These are phyloP conservation scores for Gymnocypris eckloni DNA, from an alignment of 2,797 vertebrate species.

Conservation along the genomic window DNA sequence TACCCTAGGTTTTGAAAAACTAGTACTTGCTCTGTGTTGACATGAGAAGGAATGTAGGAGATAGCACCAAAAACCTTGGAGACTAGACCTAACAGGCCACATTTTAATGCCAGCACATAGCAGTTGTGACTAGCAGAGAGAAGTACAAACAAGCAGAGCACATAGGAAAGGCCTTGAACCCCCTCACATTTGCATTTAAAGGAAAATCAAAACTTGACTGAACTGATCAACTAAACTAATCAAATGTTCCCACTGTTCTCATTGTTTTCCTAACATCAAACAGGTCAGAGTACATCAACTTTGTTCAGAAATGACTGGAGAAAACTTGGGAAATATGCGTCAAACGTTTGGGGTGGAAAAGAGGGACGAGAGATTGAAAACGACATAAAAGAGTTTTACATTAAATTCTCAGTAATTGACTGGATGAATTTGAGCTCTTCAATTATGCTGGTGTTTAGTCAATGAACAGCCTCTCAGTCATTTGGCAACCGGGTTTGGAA, in stretches of 20 bases:
- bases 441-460: slow-evolving; percentile 35
- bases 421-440: slow-evolving; percentile 43
- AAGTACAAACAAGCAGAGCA: slow-evolving; percentile 45
- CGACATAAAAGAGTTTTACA: slow-evolving; percentile 25
- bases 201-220: slow-evolving; percentile 28
- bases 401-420: slow-evolving; percentile 37
- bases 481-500: slow-evolving; percentile 1
- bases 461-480: background rate
- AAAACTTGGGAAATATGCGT: background rate
- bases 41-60: slow-evolving; percentile 29
- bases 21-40: slow-evolving; percentile 13
- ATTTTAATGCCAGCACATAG: slow-evolving; percentile 49
- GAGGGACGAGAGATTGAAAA: background rate
- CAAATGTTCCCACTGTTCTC: slow-evolving; percentile 5
- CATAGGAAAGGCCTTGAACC: slow-evolving; percentile 43
- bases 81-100: slow-evolving; percentile 62
- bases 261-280: no score
- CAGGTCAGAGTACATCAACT: no score
- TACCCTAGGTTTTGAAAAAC: background rate
- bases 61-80: slow-evolving; percentile 49
- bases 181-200: slow-evolving; percentile 57
- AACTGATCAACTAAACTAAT: no score
- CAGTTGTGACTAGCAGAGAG: slow-evolving; percentile 61
- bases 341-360: background rate
- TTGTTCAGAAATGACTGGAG: no score